Conservation (phyloP, 2,888 invertebrate species). For the Drosophila bunnanda region DNA sequence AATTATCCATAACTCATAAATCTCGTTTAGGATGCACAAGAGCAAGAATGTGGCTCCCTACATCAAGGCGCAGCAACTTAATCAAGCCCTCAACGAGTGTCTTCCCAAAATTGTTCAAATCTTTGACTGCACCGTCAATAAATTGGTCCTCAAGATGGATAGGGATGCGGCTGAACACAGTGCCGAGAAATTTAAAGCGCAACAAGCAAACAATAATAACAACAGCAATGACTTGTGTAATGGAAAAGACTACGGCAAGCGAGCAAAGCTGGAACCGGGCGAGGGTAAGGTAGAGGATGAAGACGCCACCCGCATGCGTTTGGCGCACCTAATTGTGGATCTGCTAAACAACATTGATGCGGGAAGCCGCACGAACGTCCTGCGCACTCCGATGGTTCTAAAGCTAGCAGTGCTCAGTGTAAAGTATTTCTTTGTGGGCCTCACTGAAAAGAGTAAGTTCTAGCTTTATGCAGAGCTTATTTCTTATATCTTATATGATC, state of each 20-base stretch:
- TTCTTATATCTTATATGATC: neutral
- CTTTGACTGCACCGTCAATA: slow-evolving; percentile 80
- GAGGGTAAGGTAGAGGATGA: slow-evolving; percentile 44
- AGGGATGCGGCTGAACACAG: slow-evolving; percentile 57
- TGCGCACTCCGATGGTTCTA: slow-evolving; percentile 87
- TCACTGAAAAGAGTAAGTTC: slow-evolving; percentile 87
- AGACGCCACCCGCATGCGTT: slow-evolving; percentile 60
- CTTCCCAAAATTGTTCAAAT: slow-evolving; percentile 83
- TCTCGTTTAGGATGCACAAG: slow-evolving; percentile 80
- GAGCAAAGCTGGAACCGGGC: slow-evolving; percentile 46
- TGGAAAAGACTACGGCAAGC: slow-evolving; percentile 46
- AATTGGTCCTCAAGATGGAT: slow-evolving; percentile 77
- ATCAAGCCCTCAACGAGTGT: slow-evolving; percentile 80
- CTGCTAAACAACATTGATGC: slow-evolving; percentile 88
- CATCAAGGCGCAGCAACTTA: slow-evolving; percentile 74
- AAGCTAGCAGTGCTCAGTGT: slow-evolving; percentile 90
- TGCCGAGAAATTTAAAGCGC: slow-evolving; percentile 52
- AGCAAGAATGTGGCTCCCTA: slow-evolving; percentile 69
- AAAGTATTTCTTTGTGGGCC: slow-evolving; percentile 91
- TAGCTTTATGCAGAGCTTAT: rapidly evolving
- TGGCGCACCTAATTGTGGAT: slow-evolving; percentile 86
- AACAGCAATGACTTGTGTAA: slow-evolving; percentile 53
- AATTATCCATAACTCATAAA: neutral
- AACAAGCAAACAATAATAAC: slow-evolving; percentile 62
- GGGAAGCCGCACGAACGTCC: slow-evolving; percentile 86